These are phyloP conservation scores for Sylvietta virens DNA, from an alignment of 2,113 vertebrate genomes.

Conservation along the genomic window DNA sequence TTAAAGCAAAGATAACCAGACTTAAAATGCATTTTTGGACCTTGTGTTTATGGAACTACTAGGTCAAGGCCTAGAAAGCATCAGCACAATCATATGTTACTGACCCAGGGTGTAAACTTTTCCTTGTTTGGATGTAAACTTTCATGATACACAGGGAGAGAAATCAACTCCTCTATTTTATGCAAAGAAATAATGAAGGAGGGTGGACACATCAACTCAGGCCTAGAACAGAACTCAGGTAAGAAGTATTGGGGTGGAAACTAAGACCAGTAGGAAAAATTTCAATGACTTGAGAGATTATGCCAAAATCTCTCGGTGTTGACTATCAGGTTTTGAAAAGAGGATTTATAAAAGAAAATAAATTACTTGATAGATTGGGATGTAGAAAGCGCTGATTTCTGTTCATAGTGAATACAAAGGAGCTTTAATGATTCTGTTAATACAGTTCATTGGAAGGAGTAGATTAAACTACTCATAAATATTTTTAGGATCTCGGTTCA, in stretches of 20 bases:
- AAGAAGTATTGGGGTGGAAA: neutral
- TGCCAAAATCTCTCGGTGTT: neutral
- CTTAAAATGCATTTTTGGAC: neutral
- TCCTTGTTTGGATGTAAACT: neutral
- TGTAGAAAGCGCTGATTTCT: neutral
- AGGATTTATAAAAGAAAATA: neutral
- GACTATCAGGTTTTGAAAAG: neutral
- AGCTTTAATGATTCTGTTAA: neutral
- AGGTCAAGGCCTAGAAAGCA: neutral
- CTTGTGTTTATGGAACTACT: neutral
- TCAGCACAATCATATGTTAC: neutral
- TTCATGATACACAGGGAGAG: neutral
- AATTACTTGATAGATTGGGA: neutral
- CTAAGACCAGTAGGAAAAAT: neutral
- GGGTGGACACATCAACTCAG: rapidly evolving
- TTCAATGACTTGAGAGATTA: neutral
- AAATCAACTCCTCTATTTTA: neutral
- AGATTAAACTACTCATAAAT: neutral
- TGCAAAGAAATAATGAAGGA: neutral
- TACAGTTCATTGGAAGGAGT: neutral
- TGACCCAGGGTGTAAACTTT: neutral
- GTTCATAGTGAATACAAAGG: neutral
- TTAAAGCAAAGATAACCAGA: neutral
- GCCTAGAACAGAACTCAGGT: neutral
- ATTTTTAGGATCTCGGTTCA: neutral